phyloP scores from a whole-genome alignment of 2,888 invertebrate species.

The Argyresthia albistria region DNA sequence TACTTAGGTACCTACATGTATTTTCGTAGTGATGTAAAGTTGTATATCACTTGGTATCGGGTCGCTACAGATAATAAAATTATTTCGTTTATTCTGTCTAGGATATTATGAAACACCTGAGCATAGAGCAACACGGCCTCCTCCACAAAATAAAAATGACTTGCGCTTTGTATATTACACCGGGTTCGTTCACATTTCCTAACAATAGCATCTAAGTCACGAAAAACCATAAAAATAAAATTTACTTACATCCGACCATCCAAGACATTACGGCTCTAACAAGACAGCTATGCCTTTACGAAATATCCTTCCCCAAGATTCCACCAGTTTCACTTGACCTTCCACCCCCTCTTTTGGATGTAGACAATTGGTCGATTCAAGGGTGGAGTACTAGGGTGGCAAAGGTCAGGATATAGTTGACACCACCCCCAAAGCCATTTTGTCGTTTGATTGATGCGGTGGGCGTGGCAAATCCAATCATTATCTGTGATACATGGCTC shows the following conservation, averaged over 20 bases:
- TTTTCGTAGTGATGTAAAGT: no score
- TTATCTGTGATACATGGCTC: conserved; percentile 68
- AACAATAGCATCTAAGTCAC: no score
- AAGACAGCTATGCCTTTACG: conserved; percentile 63
- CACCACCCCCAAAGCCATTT: conserved; percentile 22
- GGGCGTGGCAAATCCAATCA: conserved; percentile 71
- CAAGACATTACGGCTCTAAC: conserved; percentile 64
- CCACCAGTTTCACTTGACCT: conserved; percentile 29
- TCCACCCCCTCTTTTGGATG: conserved; percentile 14
- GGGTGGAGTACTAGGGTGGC: conserved; percentile 13
- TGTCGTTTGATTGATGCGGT: conserved; percentile 61
- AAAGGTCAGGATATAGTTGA: conserved; percentile 33
- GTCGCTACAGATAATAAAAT: no score
- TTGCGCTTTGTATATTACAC: no score
- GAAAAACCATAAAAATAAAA: conserved; percentile 40
- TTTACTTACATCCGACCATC: conserved; percentile 62
- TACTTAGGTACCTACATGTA: no score
- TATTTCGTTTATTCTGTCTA: no score
- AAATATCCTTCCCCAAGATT: conserved; percentile 25
- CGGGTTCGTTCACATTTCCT: no score
- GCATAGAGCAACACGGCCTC: no score
- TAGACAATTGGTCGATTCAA: not conserved
- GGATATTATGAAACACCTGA: no score
- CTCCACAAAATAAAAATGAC: no score
- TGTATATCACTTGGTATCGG: no score